phyloP scores from a whole-genome alignment of 1,140 invertebrate genomes.

The Lethrus apterus region DNA sequence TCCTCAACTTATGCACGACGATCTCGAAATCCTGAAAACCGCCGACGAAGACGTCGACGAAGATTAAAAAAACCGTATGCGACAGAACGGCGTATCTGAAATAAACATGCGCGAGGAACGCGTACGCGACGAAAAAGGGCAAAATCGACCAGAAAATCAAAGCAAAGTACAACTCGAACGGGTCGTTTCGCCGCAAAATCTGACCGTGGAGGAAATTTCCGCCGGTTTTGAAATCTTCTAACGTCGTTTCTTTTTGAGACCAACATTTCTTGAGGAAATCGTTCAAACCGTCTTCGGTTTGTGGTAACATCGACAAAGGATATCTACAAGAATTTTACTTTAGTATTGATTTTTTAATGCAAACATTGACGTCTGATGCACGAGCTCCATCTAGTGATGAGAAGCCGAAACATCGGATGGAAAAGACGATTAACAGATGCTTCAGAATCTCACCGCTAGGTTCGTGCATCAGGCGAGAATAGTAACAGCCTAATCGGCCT shows the following conservation, averaged over 20 bases:
- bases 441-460: no score
- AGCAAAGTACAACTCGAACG: constrained; percentile 44
- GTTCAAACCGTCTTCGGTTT: constrained; percentile 49
- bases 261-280: constrained; percentile 66
- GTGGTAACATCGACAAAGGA: constrained; percentile 50
- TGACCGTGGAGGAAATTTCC: constrained; percentile 42
- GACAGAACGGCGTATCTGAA: constrained; percentile 46
- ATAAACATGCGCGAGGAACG: constrained; percentile 41
- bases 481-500: no score
- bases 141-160: constrained; percentile 50
- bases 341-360: no score
- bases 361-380: no score
- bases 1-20: constrained; percentile 35
- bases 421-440: no score
- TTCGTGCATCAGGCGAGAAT: no score
- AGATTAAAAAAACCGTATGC: constrained; percentile 44
- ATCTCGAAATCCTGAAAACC: constrained; percentile 53
- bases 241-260: constrained; percentile 58
- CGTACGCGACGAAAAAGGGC: constrained; percentile 39
- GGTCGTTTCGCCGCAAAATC: constrained; percentile 33
- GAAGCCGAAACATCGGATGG: no score
- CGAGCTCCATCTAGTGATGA: no score
- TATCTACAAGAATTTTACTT: constrained; percentile 46
- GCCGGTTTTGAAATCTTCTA: constrained; percentile 51
- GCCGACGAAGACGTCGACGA: constrained; percentile 44